A percentile compares a stretch with the other conserved stretches of the same genome.
Conservation (phyloP, 2,797 vertebrate genomes). For the Scarus forsteni region DNA sequence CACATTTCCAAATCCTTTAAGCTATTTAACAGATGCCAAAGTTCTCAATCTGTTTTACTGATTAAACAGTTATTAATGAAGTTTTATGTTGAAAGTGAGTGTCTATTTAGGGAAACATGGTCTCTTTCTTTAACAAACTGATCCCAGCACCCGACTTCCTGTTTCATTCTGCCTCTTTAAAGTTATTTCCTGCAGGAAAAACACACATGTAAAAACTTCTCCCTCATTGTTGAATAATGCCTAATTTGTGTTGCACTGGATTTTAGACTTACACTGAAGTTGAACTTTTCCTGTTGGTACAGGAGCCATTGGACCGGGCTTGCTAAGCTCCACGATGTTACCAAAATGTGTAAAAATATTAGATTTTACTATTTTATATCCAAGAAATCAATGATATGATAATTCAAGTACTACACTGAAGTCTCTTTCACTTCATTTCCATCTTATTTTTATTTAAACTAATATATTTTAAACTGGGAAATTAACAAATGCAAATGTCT, state of each 20-base stretch:
- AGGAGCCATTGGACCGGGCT: too few relatives aligned
- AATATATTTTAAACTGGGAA: too few relatives aligned
- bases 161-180: background rate
- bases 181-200: slow-evolving; percentile 27
- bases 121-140: background rate
- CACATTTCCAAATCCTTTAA: background rate
- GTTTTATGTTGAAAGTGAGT: background rate
- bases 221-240: slow-evolving; percentile 1
- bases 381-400: too few relatives aligned
- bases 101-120: too few relatives aligned
- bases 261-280: background rate
- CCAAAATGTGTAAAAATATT: too few relatives aligned
- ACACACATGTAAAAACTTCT: slow-evolving; percentile 1
- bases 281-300: background rate
- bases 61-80: background rate
- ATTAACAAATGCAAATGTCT: too few relatives aligned
- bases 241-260: background rate
- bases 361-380: too few relatives aligned
- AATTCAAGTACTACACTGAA: too few relatives aligned
- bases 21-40: background rate
- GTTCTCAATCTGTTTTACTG: background rate
- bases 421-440: too few relatives aligned
- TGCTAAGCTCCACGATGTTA: too few relatives aligned
- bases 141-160: slow-evolving; percentile 8
- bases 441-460: too few relatives aligned